Percentiles rank a stretch among this genome's conserved stretches.
phyloP scores from a whole-genome alignment of 2,888 invertebrate species.

The Caradrina clavipalpis region DNA sequence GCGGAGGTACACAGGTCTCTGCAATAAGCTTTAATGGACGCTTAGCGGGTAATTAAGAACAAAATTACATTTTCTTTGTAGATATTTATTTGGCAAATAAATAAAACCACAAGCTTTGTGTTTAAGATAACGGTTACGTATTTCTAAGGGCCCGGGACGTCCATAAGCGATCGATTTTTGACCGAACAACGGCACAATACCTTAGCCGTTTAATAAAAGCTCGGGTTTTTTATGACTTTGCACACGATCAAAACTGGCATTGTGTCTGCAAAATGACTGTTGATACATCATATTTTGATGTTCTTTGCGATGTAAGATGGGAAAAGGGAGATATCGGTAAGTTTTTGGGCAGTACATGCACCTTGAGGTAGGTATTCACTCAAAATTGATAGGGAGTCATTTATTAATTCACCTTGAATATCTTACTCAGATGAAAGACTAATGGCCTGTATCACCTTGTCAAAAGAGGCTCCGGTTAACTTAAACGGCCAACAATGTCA shows the following conservation, averaged over 20 bases:
- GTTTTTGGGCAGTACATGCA: not conserved
- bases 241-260: constrained; percentile 29
- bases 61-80: constrained; percentile 47
- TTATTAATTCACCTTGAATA: too few species aligned
- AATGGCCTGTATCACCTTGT: not conserved
- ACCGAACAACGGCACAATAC: constrained; percentile 37
- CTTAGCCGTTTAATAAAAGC: constrained; percentile 29
- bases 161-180: constrained; percentile 29
- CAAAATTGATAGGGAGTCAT: not conserved
- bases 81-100: constrained; percentile 47
- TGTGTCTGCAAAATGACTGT: constrained; percentile 30
- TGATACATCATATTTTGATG: constrained; percentile 21
- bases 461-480: not conserved
- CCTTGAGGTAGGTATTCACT: not conserved
- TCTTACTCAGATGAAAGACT: too few species aligned
- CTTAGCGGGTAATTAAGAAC: constrained; percentile 35
- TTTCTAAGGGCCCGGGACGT: constrained; percentile 1
- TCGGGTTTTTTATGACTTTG: constrained; percentile 33
- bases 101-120: constrained; percentile 36
- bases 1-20: constrained; percentile 5
- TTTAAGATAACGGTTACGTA: constrained; percentile 10
- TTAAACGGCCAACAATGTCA: not conserved
- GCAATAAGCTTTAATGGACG: constrained; percentile 14
- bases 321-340: not conserved
- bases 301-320: not conserved